Percentiles rank a stretch among this genome's conserved stretches.
These are phyloP conservation scores for Megaceryle torquata DNA, from an alignment of 2,113 vertebrate genomes.

Conservation along the genomic window DNA sequence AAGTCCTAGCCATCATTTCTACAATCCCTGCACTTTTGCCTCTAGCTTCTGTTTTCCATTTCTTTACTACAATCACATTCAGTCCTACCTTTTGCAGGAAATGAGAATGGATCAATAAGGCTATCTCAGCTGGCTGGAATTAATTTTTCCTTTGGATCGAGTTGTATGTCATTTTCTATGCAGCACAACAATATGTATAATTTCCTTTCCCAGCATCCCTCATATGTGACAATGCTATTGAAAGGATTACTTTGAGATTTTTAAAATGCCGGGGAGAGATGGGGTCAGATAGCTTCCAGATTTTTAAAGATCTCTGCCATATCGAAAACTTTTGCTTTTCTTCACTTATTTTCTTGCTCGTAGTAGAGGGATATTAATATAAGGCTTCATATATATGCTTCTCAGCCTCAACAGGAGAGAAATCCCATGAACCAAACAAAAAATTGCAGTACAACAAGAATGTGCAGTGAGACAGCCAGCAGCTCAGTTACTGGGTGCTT, in stretches of 20 bases:
- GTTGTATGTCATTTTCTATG: conserved; percentile 11
- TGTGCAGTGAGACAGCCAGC: background rate
- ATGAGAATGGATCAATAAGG: conserved; percentile 35
- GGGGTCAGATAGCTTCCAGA: background rate
- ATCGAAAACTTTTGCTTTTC: background rate
- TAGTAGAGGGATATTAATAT: background rate
- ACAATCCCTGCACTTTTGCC: background rate
- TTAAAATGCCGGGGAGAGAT: background rate
- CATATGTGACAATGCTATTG: background rate
- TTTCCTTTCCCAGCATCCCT: conserved; percentile 28
- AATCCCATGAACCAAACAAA: background rate
- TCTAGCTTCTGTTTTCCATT: conserved; percentile 16
- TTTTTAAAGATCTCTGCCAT: background rate
- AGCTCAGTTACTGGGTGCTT: background rate
- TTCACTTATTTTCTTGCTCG: background rate
- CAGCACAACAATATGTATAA: background rate
- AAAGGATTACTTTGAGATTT: background rate
- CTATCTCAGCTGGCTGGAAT: conserved; percentile 18
- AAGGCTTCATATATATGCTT: background rate
- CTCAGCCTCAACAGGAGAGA: background rate
- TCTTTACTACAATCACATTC: background rate
- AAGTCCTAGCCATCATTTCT: background rate
- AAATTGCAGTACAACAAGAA: background rate
- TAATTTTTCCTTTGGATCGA: background rate
- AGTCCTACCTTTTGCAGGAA: conserved; percentile 11